Evolutionary conservation across 2,888 invertebrate species (phyloP).

Genomic region (Aquatica leii): DNA sequence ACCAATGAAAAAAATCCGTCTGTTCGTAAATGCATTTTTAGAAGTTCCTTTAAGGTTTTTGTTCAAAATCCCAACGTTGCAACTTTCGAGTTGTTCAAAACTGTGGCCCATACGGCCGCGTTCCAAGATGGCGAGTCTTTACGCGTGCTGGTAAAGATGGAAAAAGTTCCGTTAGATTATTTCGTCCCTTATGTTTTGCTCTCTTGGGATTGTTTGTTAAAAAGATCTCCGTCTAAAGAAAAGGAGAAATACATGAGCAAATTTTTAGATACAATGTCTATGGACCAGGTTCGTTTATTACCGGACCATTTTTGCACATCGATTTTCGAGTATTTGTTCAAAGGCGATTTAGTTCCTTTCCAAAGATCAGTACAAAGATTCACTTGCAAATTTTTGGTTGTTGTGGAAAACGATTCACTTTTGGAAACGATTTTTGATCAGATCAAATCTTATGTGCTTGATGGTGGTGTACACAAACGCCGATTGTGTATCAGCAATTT

Average conservation of each 20-base stretch:
- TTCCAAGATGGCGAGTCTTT: no score
- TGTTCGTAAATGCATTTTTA: constrained; percentile 17
- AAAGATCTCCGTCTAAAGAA: no score
- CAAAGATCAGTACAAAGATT: neutral
- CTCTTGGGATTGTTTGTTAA: constrained; percentile 1
- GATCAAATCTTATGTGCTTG: no score
- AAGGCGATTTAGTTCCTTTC: neutral
- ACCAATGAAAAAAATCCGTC: constrained; percentile 8
- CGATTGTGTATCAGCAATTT: no score
- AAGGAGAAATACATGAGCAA: no score
- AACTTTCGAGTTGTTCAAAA: constrained; percentile 18
- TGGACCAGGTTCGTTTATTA: neutral
- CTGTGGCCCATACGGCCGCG: neutral
- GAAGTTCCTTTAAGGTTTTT: constrained; percentile 16
- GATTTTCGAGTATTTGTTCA: constrained; percentile 4
- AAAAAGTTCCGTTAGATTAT: neutral
- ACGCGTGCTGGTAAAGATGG: neutral
- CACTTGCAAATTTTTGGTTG: constrained; percentile 14
- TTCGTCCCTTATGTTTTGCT: constrained; percentile 1
- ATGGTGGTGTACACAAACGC: no score
- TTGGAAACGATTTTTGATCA: constrained; percentile 7
- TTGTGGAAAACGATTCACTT: neutral
- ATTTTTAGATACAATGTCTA: neutral
- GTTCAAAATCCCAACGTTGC: constrained; percentile 14
- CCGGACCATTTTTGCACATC: neutral